Evolutionary conservation across 2,888 invertebrate species (phyloP), one percentile per base, ranked within the genome.

Genomic region (Phengaris alcon): DNA sequence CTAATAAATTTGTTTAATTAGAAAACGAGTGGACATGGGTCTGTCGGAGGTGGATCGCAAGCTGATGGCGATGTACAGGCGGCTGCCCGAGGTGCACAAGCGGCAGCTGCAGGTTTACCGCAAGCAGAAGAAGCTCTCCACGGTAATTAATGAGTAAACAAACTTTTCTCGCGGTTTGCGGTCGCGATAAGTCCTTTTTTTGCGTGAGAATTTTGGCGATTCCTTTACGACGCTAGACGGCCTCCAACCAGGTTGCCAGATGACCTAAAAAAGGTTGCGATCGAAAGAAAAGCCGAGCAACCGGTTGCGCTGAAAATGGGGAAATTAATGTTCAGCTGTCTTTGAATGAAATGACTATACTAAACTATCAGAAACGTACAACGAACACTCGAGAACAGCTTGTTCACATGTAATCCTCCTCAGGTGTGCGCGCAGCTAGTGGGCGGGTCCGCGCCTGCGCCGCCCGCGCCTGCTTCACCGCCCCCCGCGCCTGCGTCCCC

Each of bases 371-470:
- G 35, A 35, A 35, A 35, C 35, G 35, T 35, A 35, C 35, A 35
- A 35, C 3, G 35, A 35, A 35, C 35, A 35, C 35, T 35, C 35
- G 35, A 35, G 35, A 35, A 35, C 35, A 35, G 35, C 35, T 35
- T 35, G 35, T 35, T 35, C 35, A 57, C 55, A 51, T 51, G 15
- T 64, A 44, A 59, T 9, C 8, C 54, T 44, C 22, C 68, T 44
- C 82, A 93, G 91, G 90, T 93, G 84, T 91, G 91, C 81, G 89
- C 89, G 86, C 90, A 90, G 84, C 85, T 91, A 76, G 90, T 90
- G 80, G 91, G 92, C 0, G 91, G 90, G 0, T 76, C 78, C 0
- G 82, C 83, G 44, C 85, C 84, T 15, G 80, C 82, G 73, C 83
- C 84, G 68, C 83, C 84, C 15, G 87, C 90, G n/a, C 90, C 91